Evolutionary conservation across 2,797 vertebrate species (phyloP).

Genomic region (Hydrocynus forskahlii): DNA sequence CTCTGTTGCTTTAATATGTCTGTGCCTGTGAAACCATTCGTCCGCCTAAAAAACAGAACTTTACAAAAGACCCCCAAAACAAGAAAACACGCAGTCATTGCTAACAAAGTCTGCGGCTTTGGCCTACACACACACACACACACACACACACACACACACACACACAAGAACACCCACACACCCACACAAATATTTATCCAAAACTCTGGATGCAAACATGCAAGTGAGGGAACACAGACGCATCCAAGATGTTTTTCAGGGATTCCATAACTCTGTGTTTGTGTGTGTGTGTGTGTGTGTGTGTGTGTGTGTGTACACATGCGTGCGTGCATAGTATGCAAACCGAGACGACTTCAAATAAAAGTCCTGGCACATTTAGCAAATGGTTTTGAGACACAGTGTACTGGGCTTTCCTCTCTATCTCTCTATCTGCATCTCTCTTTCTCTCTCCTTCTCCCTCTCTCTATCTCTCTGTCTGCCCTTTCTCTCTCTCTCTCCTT

Average conservation of each 20-base stretch:
- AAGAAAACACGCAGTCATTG: conserved; percentile 1
- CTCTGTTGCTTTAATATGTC: background rate
- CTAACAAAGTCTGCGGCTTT: conserved; percentile 43
- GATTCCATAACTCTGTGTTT: conserved; percentile 47
- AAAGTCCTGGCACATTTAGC: conserved; percentile 54
- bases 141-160: conserved; percentile 18
- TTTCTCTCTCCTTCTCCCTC: background rate
- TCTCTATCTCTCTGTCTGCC: background rate
- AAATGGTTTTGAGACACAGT: conserved; percentile 53
- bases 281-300: conserved; percentile 39
- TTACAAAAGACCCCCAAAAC: background rate
- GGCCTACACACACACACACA: conserved; percentile 23
- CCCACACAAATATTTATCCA: conserved; percentile 48
- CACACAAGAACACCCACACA: conserved; percentile 21
- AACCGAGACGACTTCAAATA: conserved; percentile 60
- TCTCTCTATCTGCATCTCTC: background rate
- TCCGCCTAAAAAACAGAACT: background rate
- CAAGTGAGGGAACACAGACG: conserved; percentile 33
- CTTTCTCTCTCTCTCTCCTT: background rate
- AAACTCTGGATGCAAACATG: conserved; percentile 47
- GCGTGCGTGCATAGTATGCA: conserved; percentile 49
- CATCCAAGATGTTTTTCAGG: conserved; percentile 40
- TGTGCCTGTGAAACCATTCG: background rate
- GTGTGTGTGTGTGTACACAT: conserved; percentile 37
- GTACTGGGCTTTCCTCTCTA: conserved; percentile 35